Conservation (phyloP, 1,140 invertebrate species). For the Babylonia areolata region DNA sequence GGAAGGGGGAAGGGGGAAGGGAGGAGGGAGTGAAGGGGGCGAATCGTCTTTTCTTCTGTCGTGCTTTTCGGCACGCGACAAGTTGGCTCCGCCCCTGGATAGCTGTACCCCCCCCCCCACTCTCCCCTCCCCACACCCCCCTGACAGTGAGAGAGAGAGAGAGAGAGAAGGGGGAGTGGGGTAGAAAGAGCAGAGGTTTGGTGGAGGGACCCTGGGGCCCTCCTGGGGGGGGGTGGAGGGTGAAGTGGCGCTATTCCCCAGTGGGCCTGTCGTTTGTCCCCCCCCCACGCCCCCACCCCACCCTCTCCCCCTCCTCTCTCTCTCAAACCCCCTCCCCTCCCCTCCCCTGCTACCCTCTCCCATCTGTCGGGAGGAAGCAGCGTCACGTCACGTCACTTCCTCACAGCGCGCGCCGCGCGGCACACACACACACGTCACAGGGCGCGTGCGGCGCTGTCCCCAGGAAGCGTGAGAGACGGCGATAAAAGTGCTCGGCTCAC, state of each 20-base stretch:
- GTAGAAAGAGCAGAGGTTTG: not conserved
- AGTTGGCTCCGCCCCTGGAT: not conserved
- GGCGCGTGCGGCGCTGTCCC: not conserved
- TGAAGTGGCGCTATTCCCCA: slow-evolving; percentile 23
- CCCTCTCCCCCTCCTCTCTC: not conserved
- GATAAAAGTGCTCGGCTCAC: not conserved
- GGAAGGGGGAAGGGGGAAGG: no score
- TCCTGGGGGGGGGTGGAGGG: not conserved
- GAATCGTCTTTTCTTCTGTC: not conserved
- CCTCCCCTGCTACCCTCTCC: not conserved
- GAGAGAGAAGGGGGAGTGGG: not conserved
- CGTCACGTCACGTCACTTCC: not conserved
- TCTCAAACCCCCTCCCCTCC: not conserved
- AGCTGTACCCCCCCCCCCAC: not conserved
- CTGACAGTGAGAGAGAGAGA: not conserved
- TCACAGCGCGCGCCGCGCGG: not conserved
- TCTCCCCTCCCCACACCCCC: not conserved
- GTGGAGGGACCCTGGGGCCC: not conserved
- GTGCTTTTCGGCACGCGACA: not conserved
- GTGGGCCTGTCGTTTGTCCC: no score
- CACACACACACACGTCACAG: not conserved
- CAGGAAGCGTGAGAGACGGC: slow-evolving; percentile 18
- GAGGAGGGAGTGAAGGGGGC: no score
- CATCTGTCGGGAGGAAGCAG: slow-evolving; percentile 18
- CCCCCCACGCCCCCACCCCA: no score